Base-by-base conservation (phyloP, 2,113 vertebrate genomes). In the Geothlypis trichas region DNA sequence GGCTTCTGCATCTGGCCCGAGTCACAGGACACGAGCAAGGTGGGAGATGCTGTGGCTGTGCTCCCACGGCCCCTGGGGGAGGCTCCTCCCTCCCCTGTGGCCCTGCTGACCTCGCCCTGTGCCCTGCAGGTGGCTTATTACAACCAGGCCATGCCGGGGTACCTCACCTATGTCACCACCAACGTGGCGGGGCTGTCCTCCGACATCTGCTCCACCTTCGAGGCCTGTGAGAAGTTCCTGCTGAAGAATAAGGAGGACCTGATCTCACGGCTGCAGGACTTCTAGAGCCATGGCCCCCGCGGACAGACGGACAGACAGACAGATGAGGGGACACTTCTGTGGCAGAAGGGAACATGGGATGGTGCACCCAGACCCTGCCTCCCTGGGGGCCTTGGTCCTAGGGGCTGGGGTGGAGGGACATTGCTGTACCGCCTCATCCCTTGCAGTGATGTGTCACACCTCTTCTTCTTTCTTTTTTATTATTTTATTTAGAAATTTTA, bases 151-250 rank as follows among this genome's bases (percentile, higher is more conserved):
- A 99, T 98, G 0, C 98, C 99, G 0, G 99, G 98, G 18, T 96
- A 99, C 65, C 98, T 99, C 79, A 98, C 98, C 61, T 99, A 99
- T 0, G 98, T 99, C 97, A 99, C 99, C 87, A 99, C 98, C 82
- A 99, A 99, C 0, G 99, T 99, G 57, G 97, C 97, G 0, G 99
- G 99, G 42, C 98, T 99, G 37, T 99, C 99, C 51, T 99, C 99
- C 0, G 97, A 97, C 58, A 99, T 99, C 95, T 99, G 98, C 51
- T 97, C 96, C 78, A 98, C 97, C 30, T 99, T 99, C 8, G 89
- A 98, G 16, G 98, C 98, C 78, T 99, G 99, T 4, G 99, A 98
- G 78, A 93, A 93, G 71, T 99, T 99, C 96, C 98, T 99, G 71
- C 88, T 99, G 95, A 97, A 98, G 90, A 99, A 99, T 96, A 98